Evolutionary conservation across 1,140 invertebrate genomes (phyloP).

Genomic region (Centruroides vittatus): DNA sequence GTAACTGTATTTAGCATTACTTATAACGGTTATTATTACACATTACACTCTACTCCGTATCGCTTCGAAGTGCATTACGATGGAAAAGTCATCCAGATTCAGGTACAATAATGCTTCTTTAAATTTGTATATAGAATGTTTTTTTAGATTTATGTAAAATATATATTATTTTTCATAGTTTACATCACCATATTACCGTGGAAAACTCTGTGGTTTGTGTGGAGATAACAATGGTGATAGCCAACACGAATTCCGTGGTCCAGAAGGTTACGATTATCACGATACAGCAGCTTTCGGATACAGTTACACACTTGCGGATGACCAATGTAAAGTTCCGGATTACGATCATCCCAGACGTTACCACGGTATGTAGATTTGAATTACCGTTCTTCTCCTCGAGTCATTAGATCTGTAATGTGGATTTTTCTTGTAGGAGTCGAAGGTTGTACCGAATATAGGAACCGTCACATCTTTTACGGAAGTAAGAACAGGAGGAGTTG

Average conservation of each 20-base stretch:
- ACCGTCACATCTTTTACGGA: not conserved
- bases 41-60: constrained; percentile 11
- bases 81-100: constrained; percentile 4
- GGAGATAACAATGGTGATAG: not conserved
- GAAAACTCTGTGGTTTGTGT: not conserved
- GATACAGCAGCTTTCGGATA: not conserved
- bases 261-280: not conserved
- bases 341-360: too few relatives aligned
- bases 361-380: too few relatives aligned
- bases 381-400: too few relatives aligned
- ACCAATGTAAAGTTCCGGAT: too few relatives aligned
- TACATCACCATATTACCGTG: not conserved
- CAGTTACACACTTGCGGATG: not conserved
- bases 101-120: not conserved
- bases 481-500: not conserved
- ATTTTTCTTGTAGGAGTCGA: too few relatives aligned
- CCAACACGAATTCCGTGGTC: not conserved
- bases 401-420: too few relatives aligned
- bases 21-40: constrained; percentile 2
- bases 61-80: constrained; percentile 10
- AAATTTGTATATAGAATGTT: not conserved
- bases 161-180: not conserved
- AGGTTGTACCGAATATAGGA: too few relatives aligned
- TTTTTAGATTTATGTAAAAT: not conserved
- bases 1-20: constrained; percentile 3